Conservation (phyloP, 2,797 vertebrate species). For the Betta splendens region DNA sequence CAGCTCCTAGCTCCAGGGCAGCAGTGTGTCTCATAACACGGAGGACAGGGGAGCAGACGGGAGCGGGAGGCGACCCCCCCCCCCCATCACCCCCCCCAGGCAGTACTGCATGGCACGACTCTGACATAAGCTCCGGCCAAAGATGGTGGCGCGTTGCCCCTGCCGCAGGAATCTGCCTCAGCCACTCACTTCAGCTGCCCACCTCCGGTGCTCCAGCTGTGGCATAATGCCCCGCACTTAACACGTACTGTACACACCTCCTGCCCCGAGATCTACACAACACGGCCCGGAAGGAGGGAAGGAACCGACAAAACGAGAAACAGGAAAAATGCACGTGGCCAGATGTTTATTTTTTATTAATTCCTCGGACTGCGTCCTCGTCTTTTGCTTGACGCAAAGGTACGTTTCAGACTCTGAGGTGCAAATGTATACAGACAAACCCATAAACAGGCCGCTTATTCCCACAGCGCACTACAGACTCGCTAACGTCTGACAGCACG, state of each 20-base stretch:
- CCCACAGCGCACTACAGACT: conserved; percentile 49
- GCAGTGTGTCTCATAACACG: conserved; percentile 51
- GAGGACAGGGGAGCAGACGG: conserved; percentile 51
- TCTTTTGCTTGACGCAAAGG: conserved; percentile 28
- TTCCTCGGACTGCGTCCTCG: conserved; percentile 15
- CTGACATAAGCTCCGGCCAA: conserved; percentile 61
- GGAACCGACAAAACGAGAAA: conserved; percentile 33
- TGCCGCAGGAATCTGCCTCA: conserved; percentile 48
- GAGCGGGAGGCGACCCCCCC: no score
- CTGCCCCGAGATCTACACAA: conserved; percentile 23
- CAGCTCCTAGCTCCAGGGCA: conserved; percentile 52
- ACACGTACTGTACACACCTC: conserved; percentile 34
- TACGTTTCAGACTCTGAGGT: conserved; percentile 37
- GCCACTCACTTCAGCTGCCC: conserved; percentile 56
- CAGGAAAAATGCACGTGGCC: conserved; percentile 45
- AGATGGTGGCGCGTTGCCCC: conserved; percentile 52
- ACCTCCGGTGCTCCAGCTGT: conserved; percentile 37
- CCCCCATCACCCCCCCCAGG: no score
- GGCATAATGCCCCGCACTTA: conserved; percentile 40
- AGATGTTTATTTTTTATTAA: conserved; percentile 44
- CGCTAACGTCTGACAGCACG: conserved; percentile 47
- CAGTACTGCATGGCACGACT: conserved; percentile 39
- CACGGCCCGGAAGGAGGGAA: conserved; percentile 27
- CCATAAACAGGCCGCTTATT: conserved; percentile 64
- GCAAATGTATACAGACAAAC: conserved; percentile 47